Base-by-base conservation (phyloP, 2,113 vertebrate species). In the Hiodon tergisus region DNA sequence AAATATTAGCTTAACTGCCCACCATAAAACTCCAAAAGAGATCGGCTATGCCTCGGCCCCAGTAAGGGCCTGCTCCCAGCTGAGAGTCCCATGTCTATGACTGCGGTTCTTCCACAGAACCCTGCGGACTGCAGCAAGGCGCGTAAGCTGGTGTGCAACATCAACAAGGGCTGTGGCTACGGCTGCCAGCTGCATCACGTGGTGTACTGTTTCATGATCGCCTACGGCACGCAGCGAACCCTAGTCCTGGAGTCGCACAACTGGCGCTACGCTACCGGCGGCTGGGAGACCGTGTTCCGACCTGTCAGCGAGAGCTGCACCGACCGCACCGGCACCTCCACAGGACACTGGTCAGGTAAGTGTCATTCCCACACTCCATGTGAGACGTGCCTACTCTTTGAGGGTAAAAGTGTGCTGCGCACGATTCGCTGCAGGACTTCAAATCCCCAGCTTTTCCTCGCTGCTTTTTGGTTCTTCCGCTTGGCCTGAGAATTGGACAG, bases 121-220 rank as follows among this genome's bases (percentile, higher is more conserved):
- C 97, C 97, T 5, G 91, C 93, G 81, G 97, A 99, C 75, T 99
- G 97, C 91, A 96, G 94, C 87, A 97, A 95, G 88, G 97, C 97
- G 0, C 93, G 93, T 79, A 99, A 99, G 81, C 89, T 99, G 8
- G 95, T 98, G 74, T 99, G 97, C 68, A 99, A 99, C 88, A 99
- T 99, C 85, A 99, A 99, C 88, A 99, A 99, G 84, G 97, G 97
- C 85, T 99, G 97, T 79, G 97, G 97, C 78, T 99, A 98, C 8
- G 97, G 97, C 79, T 99, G 97, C 88, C 97, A 99, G 76, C 94
- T 99, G 53, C 97, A 99, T 86, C 97, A 99, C 0, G 96, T 99
- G 9, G 97, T 99, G 81, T 99, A 99, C 82, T 99, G 97, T 89
- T 99, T 99, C 87, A 99, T 99, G 97, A 99, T 99, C 52, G 97